Evolutionary conservation across 2,797 vertebrate species (phyloP).

Genomic region (Lepus oiostolus): DNA sequence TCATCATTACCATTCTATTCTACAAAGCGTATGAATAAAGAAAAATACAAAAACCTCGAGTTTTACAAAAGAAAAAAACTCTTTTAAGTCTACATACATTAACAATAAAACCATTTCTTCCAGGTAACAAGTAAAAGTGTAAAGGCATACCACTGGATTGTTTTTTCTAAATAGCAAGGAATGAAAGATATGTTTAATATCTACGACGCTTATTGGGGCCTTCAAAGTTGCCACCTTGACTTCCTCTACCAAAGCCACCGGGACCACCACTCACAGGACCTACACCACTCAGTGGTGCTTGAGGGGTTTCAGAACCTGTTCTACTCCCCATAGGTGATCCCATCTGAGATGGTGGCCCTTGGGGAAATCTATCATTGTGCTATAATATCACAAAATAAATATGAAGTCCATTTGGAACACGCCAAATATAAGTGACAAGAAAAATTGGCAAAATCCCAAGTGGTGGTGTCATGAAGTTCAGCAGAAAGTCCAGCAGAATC

Average conservation of each 20-base stretch:
- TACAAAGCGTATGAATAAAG: slow-evolving; percentile 89
- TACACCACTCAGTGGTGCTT: slow-evolving; percentile 91
- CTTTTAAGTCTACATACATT: slow-evolving; percentile 89
- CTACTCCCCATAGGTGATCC: slow-evolving; percentile 93
- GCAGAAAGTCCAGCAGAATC: slow-evolving; percentile 91
- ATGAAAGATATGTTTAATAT: slow-evolving; percentile 90
- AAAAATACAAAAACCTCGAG: slow-evolving; percentile 89
- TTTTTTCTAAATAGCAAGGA: slow-evolving; percentile 85
- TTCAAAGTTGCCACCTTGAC: slow-evolving; percentile 94
- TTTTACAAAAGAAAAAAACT: slow-evolving; percentile 89
- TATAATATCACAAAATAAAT: slow-evolving; percentile 86
- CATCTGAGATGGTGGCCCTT: slow-evolving; percentile 92
- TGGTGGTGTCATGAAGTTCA: slow-evolving; percentile 90
- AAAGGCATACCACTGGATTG: slow-evolving; percentile 89
- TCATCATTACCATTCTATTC: slow-evolving; percentile 88
- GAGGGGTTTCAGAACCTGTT: slow-evolving; percentile 94
- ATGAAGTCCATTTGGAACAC: slow-evolving; percentile 89
- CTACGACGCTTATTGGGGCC: slow-evolving; percentile 96
- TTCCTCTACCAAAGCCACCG: slow-evolving; percentile 94
- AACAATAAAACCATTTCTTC: slow-evolving; percentile 89
- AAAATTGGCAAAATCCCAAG: slow-evolving; percentile 89
- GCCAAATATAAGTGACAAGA: slow-evolving; percentile 88
- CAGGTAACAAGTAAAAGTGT: slow-evolving; percentile 89
- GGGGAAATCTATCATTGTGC: slow-evolving; percentile 95
- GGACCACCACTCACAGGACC: slow-evolving; percentile 92